A percentile compares a stretch with the other conserved stretches of the same genome.
phyloP scores from a whole-genome alignment of 2,888 invertebrate species.

The Rotaria socialis region DNA sequence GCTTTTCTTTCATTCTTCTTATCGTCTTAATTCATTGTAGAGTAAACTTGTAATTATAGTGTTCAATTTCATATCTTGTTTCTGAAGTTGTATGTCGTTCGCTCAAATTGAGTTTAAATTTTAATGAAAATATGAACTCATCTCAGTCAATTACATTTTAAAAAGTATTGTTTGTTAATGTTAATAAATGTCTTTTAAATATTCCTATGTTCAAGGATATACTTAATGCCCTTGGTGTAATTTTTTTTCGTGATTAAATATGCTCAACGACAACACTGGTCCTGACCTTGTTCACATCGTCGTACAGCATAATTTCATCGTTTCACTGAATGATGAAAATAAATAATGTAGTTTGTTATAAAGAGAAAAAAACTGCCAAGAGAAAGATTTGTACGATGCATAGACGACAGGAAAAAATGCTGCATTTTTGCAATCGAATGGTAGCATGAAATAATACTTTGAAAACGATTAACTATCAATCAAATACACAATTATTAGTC shows the following conservation, averaged over 20 bases:
- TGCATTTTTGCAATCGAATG: neutral
- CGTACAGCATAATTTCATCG: neutral
- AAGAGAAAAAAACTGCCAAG: neutral
- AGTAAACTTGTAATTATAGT: no score
- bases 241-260: neutral
- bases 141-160: no score
- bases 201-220: neutral
- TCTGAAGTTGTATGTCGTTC: no score
- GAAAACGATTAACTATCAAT: neutral
- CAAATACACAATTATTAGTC: no score
- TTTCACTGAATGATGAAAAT: neutral
- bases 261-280: neutral
- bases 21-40: no score
- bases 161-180: neutral
- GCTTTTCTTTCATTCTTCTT: no score
- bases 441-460: neutral
- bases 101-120: no score
- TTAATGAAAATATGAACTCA: no score
- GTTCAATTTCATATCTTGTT: no score
- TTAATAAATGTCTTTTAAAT: slow-evolving; percentile 1
- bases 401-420: neutral
- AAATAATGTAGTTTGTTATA: neutral
- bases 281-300: neutral
- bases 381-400: neutral
- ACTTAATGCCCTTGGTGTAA: neutral